A percentile compares a stretch with the other conserved stretches of the same genome.
These are phyloP conservation scores for Macaca nemestrina DNA, from an alignment of 2,113 vertebrate genomes.

Conservation along the genomic window DNA sequence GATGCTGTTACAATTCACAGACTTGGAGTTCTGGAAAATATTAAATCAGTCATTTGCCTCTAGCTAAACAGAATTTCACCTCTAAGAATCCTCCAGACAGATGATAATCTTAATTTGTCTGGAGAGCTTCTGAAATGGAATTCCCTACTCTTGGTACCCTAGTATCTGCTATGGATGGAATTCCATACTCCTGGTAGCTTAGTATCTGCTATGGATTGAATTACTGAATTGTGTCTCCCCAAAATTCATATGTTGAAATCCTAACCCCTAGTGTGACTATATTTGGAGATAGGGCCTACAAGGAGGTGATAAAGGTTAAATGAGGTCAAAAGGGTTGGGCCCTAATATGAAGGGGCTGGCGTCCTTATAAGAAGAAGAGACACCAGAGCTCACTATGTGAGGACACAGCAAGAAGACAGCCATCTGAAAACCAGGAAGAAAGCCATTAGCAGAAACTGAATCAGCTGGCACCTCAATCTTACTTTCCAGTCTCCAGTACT, in stretches of 20 bases:
- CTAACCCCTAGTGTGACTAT: background rate
- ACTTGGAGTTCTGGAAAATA: background rate
- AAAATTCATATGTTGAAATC: background rate
- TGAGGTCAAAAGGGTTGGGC: background rate
- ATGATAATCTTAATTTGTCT: background rate
- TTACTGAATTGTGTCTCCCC: background rate
- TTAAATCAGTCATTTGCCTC: background rate
- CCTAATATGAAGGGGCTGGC: background rate
- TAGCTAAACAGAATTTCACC: conserved; percentile 5
- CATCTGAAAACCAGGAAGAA: background rate
- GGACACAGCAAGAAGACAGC: background rate
- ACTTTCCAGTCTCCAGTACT: background rate
- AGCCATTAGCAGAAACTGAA: background rate
- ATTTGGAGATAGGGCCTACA: background rate
- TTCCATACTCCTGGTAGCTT: background rate
- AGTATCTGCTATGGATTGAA: background rate
- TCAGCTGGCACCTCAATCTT: background rate
- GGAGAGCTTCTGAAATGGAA: conserved; percentile 30
- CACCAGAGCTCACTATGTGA: background rate
- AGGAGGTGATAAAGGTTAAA: background rate
- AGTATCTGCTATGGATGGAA: background rate
- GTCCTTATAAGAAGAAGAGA: background rate
- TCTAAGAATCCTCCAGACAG: background rate
- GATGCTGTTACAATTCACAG: background rate
- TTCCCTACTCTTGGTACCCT: background rate